A percentile compares a stretch with the other conserved stretches of the same genome.
phyloP scores from a whole-genome alignment of 2,113 vertebrate species.

The Phyllopteryx taeniolatus region DNA sequence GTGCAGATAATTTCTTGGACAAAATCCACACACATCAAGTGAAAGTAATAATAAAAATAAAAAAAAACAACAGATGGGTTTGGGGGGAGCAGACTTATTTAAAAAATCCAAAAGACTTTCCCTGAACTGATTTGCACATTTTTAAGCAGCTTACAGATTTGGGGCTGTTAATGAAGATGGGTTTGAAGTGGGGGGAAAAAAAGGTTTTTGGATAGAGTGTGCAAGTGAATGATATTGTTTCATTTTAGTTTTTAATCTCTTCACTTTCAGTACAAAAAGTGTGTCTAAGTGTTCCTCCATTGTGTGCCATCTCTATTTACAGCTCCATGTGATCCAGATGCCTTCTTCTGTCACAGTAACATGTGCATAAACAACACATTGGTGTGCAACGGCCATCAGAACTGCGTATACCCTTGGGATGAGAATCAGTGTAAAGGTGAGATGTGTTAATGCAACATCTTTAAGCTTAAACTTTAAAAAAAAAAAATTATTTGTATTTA shows the following conservation, averaged over 20 bases:
- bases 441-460: neutral
- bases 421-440: constrained; percentile 99
- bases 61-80: constrained; percentile 60
- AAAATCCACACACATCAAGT: neutral
- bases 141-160: constrained; percentile 7
- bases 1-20: constrained; percentile 8
- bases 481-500: neutral
- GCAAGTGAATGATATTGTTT: neutral
- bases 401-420: constrained; percentile 98
- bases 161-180: neutral
- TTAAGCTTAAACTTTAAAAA: no score
- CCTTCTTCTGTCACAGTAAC: constrained; percentile 99
- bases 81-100: constrained; percentile 34
- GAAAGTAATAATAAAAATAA: constrained; percentile 46
- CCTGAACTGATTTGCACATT: constrained; percentile 25
- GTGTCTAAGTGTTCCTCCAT: neutral
- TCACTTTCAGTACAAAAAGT: neutral
- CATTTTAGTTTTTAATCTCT: neutral
- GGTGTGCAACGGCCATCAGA: constrained; percentile 97
- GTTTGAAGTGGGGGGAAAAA: neutral
- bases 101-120: constrained; percentile 43
- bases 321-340: constrained; percentile 94
- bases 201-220: neutral
- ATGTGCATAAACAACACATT: constrained; percentile 98
- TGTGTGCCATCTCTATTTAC: constrained; percentile 23